Conservation (phyloP, 2,797 vertebrate genomes). For the Delichon dasypus region DNA sequence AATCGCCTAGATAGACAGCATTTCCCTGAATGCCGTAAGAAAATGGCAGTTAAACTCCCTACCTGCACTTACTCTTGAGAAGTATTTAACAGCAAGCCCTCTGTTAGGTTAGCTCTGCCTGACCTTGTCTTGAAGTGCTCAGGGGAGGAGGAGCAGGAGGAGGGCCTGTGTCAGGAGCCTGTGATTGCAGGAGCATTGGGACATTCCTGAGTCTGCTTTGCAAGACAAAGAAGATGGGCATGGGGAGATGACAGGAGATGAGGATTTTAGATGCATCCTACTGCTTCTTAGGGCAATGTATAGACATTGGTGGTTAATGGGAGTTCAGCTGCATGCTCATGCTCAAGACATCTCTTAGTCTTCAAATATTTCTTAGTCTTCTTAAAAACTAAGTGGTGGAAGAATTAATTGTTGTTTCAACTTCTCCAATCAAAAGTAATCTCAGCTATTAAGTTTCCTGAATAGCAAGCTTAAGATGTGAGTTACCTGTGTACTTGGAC, state of each 20-base stretch:
- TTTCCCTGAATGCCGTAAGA: neutral
- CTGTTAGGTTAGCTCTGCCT: neutral
- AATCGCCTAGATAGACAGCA: neutral
- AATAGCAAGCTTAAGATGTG: neutral
- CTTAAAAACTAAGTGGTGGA: neutral
- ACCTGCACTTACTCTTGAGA: neutral
- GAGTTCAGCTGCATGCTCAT: neutral
- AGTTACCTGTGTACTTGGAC: neutral
- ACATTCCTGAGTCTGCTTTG: neutral
- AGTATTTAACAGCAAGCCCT: neutral
- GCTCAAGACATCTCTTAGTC: neutral
- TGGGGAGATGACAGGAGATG: neutral
- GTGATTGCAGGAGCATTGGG: neutral
- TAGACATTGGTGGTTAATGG: neutral
- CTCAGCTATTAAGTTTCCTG: neutral
- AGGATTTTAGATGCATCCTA: neutral
- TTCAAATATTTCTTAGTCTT: neutral
- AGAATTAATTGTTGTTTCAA: neutral
- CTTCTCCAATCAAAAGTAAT: neutral
- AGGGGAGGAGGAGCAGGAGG: neutral
- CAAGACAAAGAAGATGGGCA: neutral
- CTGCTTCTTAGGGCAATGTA: neutral
- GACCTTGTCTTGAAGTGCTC: neutral
- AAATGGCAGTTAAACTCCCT: neutral
- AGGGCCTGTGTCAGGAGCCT: neutral